A percentile compares a stretch with the other conserved stretches of the same genome.
Evolutionary conservation across 2,888 invertebrate genomes (phyloP).

Genomic region (Drosophila barbarae): DNA sequence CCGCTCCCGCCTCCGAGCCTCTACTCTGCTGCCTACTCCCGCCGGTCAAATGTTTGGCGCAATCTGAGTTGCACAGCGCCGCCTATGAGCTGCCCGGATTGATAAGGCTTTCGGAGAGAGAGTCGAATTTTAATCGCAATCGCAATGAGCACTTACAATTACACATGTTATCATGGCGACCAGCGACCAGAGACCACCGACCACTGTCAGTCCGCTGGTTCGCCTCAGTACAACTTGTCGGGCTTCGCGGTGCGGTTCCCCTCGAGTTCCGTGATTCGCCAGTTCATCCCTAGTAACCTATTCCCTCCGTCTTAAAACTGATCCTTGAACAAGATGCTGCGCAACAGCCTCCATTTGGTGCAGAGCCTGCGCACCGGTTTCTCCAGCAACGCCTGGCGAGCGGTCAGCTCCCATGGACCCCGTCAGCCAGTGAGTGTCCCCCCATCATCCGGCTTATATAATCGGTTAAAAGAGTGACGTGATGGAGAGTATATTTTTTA

Average conservation of each 20-base stretch:
- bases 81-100: slow-evolving; percentile 13
- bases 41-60: slow-evolving; percentile 54
- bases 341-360: slow-evolving; percentile 47
- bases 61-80: slow-evolving; percentile 40
- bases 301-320: neutral
- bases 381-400: slow-evolving; percentile 56
- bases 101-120: slow-evolving; percentile 26
- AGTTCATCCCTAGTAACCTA: slow-evolving; percentile 14
- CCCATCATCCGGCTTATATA: slow-evolving; percentile 15
- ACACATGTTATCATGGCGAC: slow-evolving; percentile 67
- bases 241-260: slow-evolving; percentile 50
- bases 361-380: slow-evolving; percentile 54
- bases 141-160: slow-evolving; percentile 64
- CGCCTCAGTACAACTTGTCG: slow-evolving; percentile 57
- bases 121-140: slow-evolving; percentile 63
- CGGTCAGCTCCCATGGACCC: slow-evolving; percentile 61
- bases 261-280: slow-evolving; percentile 46
- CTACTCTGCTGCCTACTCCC: neutral
- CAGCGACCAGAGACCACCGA: slow-evolving; percentile 14
- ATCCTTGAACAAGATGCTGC: slow-evolving; percentile 47
- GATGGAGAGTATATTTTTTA: neutral
- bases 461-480: slow-evolving; percentile 10
- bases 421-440: slow-evolving; percentile 66
- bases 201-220: slow-evolving; percentile 19
- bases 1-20: slow-evolving; percentile 4